Evolutionary conservation across 1,140 invertebrate species (phyloP).

Genomic region (Tribolium madens): DNA sequence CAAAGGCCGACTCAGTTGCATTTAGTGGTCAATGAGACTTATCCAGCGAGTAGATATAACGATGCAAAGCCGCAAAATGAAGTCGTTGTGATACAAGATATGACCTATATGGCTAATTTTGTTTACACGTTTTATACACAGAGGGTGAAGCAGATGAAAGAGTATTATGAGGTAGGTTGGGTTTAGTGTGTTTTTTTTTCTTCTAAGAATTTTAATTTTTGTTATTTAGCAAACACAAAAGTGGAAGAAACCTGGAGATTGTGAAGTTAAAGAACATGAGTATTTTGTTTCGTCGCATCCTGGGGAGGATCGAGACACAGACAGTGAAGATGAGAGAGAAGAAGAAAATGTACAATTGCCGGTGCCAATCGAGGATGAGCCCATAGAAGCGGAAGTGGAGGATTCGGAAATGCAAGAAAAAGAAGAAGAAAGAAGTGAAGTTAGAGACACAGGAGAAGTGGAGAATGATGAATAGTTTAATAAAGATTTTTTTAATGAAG

Average conservation of each 20-base stretch:
- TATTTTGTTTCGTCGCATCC: conserved; percentile 64
- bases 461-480: conserved; percentile 57
- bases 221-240: conserved; percentile 65
- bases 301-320: conserved; percentile 65
- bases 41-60: conserved; percentile 76
- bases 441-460: conserved; percentile 54
- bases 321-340: conserved; percentile 64
- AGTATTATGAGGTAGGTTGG: conserved; percentile 67
- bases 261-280: conserved; percentile 63
- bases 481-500: not conserved
- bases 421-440: conserved; percentile 26
- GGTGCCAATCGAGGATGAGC: conserved; percentile 62
- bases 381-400: not conserved
- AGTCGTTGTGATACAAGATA: conserved; percentile 79
- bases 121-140: conserved; percentile 91
- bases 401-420: conserved; percentile 45
- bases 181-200: no score
- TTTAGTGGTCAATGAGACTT: conserved; percentile 82
- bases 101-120: conserved; percentile 93
- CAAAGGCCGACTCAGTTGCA: conserved; percentile 82
- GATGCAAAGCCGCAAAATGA: conserved; percentile 61
- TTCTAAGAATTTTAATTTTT: no score
- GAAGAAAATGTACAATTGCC: conserved; percentile 52
- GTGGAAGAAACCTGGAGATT: conserved; percentile 69
- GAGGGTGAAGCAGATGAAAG: conserved; percentile 77